These are phyloP conservation scores for Leucophenga varia DNA, from an alignment of 1,140 invertebrate species.

Conservation along the genomic window DNA sequence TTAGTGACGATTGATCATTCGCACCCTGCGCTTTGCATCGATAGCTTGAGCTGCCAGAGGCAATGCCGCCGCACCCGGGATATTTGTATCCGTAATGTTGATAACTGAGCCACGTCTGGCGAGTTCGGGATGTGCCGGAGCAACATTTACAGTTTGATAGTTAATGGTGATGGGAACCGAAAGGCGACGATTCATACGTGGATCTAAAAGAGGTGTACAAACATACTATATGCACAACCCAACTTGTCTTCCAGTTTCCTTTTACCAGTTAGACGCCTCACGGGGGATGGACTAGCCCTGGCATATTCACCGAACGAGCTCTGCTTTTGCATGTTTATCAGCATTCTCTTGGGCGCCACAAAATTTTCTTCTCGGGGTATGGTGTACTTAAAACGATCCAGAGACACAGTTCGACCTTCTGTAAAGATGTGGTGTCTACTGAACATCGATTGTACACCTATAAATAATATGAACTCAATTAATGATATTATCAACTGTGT, in stretches of 20 bases:
- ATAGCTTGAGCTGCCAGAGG: constrained; percentile 1
- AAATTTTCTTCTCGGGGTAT: constrained; percentile 10
- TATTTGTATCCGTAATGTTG: constrained; percentile 18
- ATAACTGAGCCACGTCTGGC: constrained; percentile 30
- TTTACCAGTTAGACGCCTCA: too few relatives aligned
- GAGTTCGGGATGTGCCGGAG: constrained; percentile 10
- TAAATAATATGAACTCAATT: too few relatives aligned
- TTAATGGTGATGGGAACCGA: constrained; percentile 40
- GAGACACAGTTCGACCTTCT: constrained; percentile 36
- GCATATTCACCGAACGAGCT: constrained; percentile 7
- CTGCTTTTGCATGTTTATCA: constrained; percentile 12
- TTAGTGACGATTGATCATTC: constrained; percentile 53
- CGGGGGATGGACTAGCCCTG: too few relatives aligned
- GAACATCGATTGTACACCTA: too few relatives aligned
- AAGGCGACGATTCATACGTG: constrained; percentile 20
- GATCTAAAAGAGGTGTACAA: too few relatives aligned
- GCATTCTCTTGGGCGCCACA: background rate
- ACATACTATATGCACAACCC: too few relatives aligned
- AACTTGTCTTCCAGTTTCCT: too few relatives aligned
- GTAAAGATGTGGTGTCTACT: constrained; percentile 28
- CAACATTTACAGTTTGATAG: constrained; percentile 32
- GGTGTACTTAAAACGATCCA: constrained; percentile 35
- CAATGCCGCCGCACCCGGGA: too few relatives aligned
- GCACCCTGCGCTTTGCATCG: constrained; percentile 39
- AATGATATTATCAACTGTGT: too few relatives aligned